A percentile compares a stretch with the other conserved stretches of the same genome.
Conservation (phyloP, 2,888 invertebrate genomes). For the Dynastes hyllus region DNA sequence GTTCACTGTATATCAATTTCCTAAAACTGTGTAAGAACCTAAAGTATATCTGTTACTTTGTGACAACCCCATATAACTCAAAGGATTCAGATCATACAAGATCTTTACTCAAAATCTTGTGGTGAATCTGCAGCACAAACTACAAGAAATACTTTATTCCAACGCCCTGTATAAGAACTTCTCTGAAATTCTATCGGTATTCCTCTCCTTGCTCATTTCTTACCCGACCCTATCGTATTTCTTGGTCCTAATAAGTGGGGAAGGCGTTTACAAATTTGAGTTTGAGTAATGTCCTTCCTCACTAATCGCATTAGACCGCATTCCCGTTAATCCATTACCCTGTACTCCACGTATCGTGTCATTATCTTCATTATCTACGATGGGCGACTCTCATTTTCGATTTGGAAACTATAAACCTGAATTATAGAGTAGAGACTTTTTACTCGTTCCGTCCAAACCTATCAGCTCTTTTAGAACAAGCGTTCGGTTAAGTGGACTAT, state of each 20-base stretch:
- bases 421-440: constrained; percentile 2
- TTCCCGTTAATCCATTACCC: constrained; percentile 46
- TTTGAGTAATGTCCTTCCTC: constrained; percentile 47
- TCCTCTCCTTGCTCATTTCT: neutral
- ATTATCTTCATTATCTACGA: constrained; percentile 27
- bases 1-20: too few species aligned
- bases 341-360: constrained; percentile 17
- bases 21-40: too few species aligned
- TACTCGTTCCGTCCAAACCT: neutral
- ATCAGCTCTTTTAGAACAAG: constrained; percentile 10
- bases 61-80: too few species aligned
- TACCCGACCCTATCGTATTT: neutral
- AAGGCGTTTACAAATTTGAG: constrained; percentile 44
- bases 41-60: too few species aligned
- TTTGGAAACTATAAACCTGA: constrained; percentile 33
- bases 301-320: constrained; percentile 37
- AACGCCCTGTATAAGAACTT: too few species aligned
- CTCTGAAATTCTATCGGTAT: neutral
- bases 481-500: neutral
- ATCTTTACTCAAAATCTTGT: too few species aligned
- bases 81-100: too few species aligned
- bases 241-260: constrained; percentile 4
- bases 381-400: neutral
- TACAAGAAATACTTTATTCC: too few species aligned
- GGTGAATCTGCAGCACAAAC: too few species aligned